phyloP scores from a whole-genome alignment of 2,797 vertebrate genomes.

The Cynodonichthys magdalenae region DNA sequence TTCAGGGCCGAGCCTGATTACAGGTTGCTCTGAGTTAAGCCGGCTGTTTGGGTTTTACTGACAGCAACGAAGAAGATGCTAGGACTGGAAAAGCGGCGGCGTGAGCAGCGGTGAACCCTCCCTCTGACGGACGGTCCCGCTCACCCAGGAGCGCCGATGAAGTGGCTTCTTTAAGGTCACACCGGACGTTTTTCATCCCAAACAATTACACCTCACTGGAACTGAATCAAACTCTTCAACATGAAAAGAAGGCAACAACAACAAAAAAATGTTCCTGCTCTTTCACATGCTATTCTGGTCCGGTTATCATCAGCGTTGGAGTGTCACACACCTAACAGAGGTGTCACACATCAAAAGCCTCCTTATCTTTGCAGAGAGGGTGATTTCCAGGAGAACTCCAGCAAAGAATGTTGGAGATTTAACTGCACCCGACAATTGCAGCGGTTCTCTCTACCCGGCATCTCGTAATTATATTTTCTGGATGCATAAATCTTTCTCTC shows the following conservation, averaged over 20 bases:
- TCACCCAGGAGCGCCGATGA: constrained; percentile 57
- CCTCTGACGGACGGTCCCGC: constrained; percentile 60
- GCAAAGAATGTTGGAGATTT: constrained; percentile 32
- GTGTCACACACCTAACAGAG: constrained; percentile 27
- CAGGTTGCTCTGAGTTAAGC: constrained; percentile 70
- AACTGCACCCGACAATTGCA: constrained; percentile 32
- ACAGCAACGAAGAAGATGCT: constrained; percentile 74
- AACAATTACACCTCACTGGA: constrained; percentile 49
- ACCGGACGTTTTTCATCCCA: constrained; percentile 54
- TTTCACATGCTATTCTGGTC: constrained; percentile 65
- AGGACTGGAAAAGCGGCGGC: constrained; percentile 78
- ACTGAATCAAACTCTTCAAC: constrained; percentile 44
- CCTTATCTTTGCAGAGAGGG: constrained; percentile 34
- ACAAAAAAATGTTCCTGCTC: constrained; percentile 23
- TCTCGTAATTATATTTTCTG: constrained; percentile 50
- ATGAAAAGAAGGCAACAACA: constrained; percentile 36
- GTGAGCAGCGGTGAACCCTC: constrained; percentile 69
- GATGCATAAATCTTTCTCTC: constrained; percentile 46
- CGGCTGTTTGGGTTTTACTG: constrained; percentile 74
- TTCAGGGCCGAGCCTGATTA: constrained; percentile 69
- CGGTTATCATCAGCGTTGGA: constrained; percentile 54
- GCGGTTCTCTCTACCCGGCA: constrained; percentile 36
- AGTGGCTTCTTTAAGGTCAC: constrained; percentile 66
- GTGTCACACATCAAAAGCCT: constrained; percentile 62
- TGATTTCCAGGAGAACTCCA: constrained; percentile 57